Percentiles rank a stretch among this genome's conserved stretches.
These are phyloP conservation scores for Neoitamus cyanurus DNA, from an alignment of 2,888 invertebrate species.

Conservation along the genomic window DNA sequence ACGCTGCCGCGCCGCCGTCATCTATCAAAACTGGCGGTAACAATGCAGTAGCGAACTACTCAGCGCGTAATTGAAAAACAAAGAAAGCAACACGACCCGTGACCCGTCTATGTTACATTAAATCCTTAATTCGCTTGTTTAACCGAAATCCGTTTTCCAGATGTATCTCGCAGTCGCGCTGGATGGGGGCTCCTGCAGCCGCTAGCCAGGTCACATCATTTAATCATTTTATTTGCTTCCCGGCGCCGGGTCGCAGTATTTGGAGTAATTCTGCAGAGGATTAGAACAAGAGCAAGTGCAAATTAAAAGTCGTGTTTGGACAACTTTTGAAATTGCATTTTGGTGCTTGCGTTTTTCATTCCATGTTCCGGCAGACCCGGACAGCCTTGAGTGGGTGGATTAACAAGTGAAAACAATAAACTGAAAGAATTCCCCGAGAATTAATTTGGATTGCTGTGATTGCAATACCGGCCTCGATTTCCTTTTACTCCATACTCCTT, in stretches of 20 bases:
- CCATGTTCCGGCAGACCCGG: not conserved
- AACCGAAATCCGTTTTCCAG: slow-evolving; percentile 14
- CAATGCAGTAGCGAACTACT: not conserved
- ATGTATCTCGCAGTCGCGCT: not conserved
- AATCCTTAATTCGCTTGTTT: slow-evolving; percentile 28
- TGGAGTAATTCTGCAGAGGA: slow-evolving; percentile 35
- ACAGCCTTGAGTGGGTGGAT: slow-evolving; percentile 7
- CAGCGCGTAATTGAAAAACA: not conserved
- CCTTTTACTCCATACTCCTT: not conserved
- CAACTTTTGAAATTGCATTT: slow-evolving; percentile 42
- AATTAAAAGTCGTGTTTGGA: slow-evolving; percentile 45
- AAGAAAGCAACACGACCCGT: not conserved
- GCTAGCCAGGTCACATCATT: slow-evolving; percentile 36
- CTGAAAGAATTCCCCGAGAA: slow-evolving; percentile 15
- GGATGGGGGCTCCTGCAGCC: not conserved
- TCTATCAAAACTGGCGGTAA: not conserved
- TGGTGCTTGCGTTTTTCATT: slow-evolving; percentile 30
- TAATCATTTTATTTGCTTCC: slow-evolving; percentile 44
- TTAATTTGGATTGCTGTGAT: slow-evolving; percentile 28
- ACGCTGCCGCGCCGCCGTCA: not conserved
- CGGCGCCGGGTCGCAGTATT: slow-evolving; percentile 7
- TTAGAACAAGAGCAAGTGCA: slow-evolving; percentile 41
- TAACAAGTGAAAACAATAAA: slow-evolving; percentile 35
- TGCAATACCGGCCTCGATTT: not conserved
- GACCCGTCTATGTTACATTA: not conserved